Evolutionary conservation across 2,797 vertebrate species (phyloP).

Genomic region (Microtus obscurus): DNA sequence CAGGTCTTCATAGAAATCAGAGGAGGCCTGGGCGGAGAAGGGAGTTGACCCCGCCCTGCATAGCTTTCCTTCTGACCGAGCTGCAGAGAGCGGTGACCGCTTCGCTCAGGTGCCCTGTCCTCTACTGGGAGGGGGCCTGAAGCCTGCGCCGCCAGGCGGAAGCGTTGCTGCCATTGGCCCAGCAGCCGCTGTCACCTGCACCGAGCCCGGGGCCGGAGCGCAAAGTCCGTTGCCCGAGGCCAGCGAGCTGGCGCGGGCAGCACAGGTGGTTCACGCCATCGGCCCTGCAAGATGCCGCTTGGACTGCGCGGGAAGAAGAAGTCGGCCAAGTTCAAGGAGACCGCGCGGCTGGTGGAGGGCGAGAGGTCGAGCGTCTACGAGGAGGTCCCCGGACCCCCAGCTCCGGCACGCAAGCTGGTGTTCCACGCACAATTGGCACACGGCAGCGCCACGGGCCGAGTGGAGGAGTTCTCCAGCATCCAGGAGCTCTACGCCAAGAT

Average conservation of each 20-base stretch:
- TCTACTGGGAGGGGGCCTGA: background rate
- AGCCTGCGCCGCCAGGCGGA: background rate
- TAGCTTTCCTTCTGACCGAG: background rate
- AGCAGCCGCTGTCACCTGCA: constrained; percentile 75
- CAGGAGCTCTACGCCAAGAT: constrained; percentile 94
- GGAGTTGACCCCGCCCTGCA: background rate
- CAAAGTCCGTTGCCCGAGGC: constrained; percentile 68
- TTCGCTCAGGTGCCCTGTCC: background rate
- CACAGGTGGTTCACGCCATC: background rate
- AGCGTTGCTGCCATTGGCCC: constrained; percentile 78
- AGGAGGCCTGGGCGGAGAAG: background rate
- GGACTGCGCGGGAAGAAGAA: constrained; percentile 89
- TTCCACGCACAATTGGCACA: constrained; percentile 98
- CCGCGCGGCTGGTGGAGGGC: constrained; percentile 87
- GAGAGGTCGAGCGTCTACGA: constrained; percentile 64
- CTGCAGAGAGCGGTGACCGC: background rate
- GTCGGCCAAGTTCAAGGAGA: constrained; percentile 90
- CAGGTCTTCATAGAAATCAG: background rate
- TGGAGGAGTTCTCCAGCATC: constrained; percentile 94
- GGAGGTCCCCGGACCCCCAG: constrained; percentile 84
- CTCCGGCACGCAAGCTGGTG: constrained; percentile 86
- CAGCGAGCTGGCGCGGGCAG: constrained; percentile 33
- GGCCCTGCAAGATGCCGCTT: constrained; percentile 91
- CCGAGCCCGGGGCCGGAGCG: background rate
- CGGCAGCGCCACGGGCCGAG: constrained; percentile 95